Evolutionary conservation across 2,888 invertebrate genomes (phyloP), one percentile per base, ranked within the genome.

Genomic region (Pheosia tremula): DNA sequence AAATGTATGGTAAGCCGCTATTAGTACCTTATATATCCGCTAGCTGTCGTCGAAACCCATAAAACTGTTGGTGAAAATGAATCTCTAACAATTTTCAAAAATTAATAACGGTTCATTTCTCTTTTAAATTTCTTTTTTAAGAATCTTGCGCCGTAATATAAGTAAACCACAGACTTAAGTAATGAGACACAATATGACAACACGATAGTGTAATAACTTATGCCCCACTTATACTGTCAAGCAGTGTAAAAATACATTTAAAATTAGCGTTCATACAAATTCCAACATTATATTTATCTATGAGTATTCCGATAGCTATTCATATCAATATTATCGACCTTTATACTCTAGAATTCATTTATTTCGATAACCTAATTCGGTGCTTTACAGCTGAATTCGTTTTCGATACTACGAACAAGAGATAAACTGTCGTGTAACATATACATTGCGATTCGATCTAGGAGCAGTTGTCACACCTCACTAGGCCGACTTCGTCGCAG

Each of bases 401-500:
- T 45, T 9, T 5, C 47, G n/a, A 43, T 50, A 11, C 7, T 50
- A 8, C 50, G 56, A 50, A 62, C 55, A 56, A n/a, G 61, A 58
- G 53, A 49, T 36, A 36, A 52, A 36, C 52, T 52, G 6, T 36
- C 36, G 36, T 53, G 11, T 56, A 8, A 45, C 10, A 45, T 36
- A 13, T 45, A 45, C 10, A 11, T 11, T 39, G n/a, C 13, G 36
- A 39, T 58, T 45, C n/a, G 58, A 43, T 63, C 81, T 85, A 93
- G 64, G 88, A 97, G 91, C 99, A 99, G 69, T 96, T 95, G 77
- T 96, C 96, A 90, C 99, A 99, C 78, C 96, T 95, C 52, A 98
- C 97, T 57, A 99, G 95, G 56, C 99, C 99, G 62, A 98, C 98
- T 89, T 98, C 98, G 85, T 99, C 98, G 90, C 98, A 98, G 87